These are phyloP conservation scores for Phylloscopus whistleri DNA, from an alignment of 2,113 vertebrate species.

Conservation along the genomic window DNA sequence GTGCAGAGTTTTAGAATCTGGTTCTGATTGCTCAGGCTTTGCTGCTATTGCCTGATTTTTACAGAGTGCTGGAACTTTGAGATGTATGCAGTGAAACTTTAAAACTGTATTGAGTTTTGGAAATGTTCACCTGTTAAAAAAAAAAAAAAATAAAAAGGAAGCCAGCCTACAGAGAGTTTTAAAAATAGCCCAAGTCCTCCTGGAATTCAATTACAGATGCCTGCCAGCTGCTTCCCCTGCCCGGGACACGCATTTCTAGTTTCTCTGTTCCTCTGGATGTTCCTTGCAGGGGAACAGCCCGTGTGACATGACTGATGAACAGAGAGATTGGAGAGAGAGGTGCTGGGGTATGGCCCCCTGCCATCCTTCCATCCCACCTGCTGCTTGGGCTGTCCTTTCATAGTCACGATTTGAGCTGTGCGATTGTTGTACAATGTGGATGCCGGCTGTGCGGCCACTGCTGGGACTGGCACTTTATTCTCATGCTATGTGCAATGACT, in stretches of 20 bases:
- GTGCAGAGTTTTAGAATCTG: neutral
- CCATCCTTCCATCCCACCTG: constrained; percentile 27
- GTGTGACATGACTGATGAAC: constrained; percentile 31
- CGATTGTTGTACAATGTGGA: constrained; percentile 29
- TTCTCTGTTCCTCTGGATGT: constrained; percentile 45
- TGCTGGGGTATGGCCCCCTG: neutral
- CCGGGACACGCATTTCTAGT: neutral
- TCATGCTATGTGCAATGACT: constrained; percentile 46
- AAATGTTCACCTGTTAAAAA: constrained; percentile 2
- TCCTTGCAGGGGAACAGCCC: neutral
- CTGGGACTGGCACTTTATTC: constrained; percentile 54
- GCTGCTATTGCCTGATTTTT: neutral
- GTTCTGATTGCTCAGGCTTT: neutral
- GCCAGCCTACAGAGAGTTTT: constrained; percentile 35
- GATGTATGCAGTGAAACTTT: neutral
- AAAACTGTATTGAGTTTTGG: constrained; percentile 1
- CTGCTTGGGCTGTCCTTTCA: constrained; percentile 37
- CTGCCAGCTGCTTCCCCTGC: constrained; percentile 58
- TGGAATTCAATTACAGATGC: constrained; percentile 62
- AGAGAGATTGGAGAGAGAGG: neutral
- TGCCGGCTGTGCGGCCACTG: constrained; percentile 45
- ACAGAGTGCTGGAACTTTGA: neutral
- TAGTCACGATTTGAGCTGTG: constrained; percentile 14
- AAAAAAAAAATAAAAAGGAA: neutral
- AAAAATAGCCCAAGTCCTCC: constrained; percentile 55